A percentile compares a stretch with the other conserved stretches of the same genome.
Conservation (phyloP, 2,888 invertebrate species). For the Frankliniella intonsa region DNA sequence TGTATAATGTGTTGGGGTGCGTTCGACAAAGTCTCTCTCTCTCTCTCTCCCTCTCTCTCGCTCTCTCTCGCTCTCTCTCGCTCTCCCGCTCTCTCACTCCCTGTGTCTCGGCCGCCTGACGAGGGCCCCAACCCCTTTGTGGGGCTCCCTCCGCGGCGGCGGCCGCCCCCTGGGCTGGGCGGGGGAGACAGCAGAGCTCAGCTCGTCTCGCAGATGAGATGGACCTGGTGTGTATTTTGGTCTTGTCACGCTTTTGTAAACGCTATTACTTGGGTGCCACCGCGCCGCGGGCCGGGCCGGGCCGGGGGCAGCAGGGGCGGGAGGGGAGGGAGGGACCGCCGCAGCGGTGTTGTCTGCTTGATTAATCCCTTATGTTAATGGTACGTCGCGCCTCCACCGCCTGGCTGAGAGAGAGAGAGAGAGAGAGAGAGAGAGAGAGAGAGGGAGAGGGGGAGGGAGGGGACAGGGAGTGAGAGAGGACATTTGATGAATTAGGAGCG, state of each 20-base stretch:
- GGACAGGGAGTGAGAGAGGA: background rate
- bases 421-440: too few species aligned
- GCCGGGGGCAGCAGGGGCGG: too few species aligned
- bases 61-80: background rate
- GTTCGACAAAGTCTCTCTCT: background rate
- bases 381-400: background rate
- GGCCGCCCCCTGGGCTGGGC: background rate
- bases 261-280: conserved; percentile 9
- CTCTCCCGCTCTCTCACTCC: background rate
- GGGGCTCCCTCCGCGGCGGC: background rate
- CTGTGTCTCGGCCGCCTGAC: background rate
- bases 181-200: background rate
- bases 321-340: too few species aligned
- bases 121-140: background rate
- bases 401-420: background rate
- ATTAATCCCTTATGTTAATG: conserved; percentile 17
- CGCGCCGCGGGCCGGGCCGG: background rate
- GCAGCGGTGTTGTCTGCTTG: background rate
- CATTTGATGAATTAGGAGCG: background rate
- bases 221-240: conserved; percentile 19
- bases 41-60: background rate
- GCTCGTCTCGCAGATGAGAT: background rate
- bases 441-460: too few species aligned
- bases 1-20: background rate
- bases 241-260: conserved; percentile 22